Evolutionary conservation across 2,888 invertebrate genomes (phyloP).

Genomic region (Nebria brevicollis): DNA sequence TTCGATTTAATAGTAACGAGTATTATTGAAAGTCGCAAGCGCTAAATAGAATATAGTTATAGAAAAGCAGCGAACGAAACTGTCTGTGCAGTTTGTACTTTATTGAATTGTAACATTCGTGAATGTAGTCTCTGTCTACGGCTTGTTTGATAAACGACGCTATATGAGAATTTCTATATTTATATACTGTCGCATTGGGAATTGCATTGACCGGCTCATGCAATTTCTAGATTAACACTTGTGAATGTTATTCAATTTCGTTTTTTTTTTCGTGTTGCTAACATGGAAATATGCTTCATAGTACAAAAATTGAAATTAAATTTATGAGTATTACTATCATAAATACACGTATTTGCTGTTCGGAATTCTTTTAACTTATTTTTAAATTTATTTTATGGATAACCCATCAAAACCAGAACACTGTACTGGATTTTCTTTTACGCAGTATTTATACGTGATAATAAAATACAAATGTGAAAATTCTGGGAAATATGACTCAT

Average conservation of each 20-base stretch:
- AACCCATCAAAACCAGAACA: too few relatives aligned
- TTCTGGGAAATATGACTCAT: too few relatives aligned
- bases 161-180: not conserved
- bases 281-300: not conserved
- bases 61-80: not conserved
- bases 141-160: not conserved
- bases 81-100: not conserved
- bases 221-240: not conserved
- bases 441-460: too few relatives aligned
- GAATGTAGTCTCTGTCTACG: not conserved
- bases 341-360: not conserved
- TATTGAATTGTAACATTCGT: not conserved
- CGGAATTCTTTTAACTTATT: not conserved
- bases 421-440: too few relatives aligned
- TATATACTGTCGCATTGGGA: not conserved
- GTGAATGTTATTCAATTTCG: not conserved
- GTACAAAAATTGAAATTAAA: not conserved
- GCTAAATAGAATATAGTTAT: not conserved
- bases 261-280: not conserved
- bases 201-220: not conserved
- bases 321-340: not conserved
- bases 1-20: not conserved
- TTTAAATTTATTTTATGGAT: not conserved
- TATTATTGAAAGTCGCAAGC: not conserved
- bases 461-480: too few relatives aligned